Evolutionary conservation across 2,797 vertebrate species (phyloP), one percentile per base, ranked within the genome.

Genomic region (Dendrocincla fuliginosa): DNA sequence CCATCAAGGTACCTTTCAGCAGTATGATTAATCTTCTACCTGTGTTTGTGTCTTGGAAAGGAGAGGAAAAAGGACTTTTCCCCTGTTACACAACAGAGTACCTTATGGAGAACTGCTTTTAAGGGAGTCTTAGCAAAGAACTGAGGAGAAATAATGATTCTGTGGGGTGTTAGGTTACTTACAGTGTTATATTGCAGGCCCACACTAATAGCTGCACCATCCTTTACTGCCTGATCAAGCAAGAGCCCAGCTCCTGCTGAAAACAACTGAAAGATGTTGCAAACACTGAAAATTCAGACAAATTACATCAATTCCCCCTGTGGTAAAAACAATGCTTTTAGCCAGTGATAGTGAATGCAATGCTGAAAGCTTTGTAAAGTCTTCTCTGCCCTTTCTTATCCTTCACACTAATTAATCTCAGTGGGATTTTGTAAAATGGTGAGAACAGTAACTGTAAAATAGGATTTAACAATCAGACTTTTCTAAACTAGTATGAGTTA

Each of bases 391-490:
- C 52, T 94, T 74, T 65, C 53, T 70, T 70, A 86, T 57, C 30
- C 35, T n/a, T 65, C 2, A 3, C 42, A 15, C 61, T 89, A 93
- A 92, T 92, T 90, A 86, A 78, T 91, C 91, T 53, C 79, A 49
- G n/a, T 8, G 60, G 87, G 63, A 78, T 73, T 92, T 65, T 39
- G 19, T 37, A 32, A 77, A 73, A 28, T 0, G 1, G 20, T n/a
- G 30, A 88, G 47, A 86, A 65, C 4, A 91, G 23, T 10, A 64
- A 50, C 44, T 46, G 8, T 25, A 81, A 94, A 10, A 60, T 8
- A 6, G 1, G 35, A 52, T 35, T 59, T 53, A 74, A 68, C 30
- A 56, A 7, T 25, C 37, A 70, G 55, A 64, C 13, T 6, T 27
- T 68, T 56, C 52, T 33, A 30, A 90, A 53, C n/a, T n/a, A 20